phyloP scores from a whole-genome alignment of 2,113 vertebrate genomes.

The Aphelocoma coerulescens region DNA sequence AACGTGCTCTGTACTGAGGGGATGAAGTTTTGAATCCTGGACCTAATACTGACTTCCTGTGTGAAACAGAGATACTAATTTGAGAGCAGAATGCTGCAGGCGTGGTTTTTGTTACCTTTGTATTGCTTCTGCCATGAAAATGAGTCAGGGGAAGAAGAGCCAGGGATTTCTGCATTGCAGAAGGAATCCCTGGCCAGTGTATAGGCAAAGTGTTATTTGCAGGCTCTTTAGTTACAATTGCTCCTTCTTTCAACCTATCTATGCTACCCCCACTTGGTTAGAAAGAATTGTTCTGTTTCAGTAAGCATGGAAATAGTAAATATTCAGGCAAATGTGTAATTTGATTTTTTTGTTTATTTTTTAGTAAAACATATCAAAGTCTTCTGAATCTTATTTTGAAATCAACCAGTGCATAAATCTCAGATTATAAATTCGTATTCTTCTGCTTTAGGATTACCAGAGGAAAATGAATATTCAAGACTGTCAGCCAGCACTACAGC shows the following conservation, averaged over 20 bases:
- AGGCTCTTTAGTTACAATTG: background rate
- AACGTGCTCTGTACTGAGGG: background rate
- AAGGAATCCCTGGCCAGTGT: background rate
- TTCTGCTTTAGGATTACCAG: constrained; percentile 75
- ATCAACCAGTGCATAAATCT: background rate
- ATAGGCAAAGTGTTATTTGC: background rate
- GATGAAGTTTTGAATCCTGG: background rate
- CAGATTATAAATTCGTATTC: background rate
- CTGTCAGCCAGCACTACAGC: constrained; percentile 69
- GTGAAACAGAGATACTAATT: background rate
- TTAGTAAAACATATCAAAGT: background rate
- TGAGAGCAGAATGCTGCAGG: background rate
- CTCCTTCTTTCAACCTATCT: background rate
- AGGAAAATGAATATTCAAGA: constrained; percentile 84
- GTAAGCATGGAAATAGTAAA: background rate
- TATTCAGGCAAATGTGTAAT: background rate
- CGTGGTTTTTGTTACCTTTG: background rate
- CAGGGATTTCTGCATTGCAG: background rate
- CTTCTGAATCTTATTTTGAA: background rate
- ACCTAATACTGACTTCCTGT: background rate
- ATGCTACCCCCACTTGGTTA: background rate
- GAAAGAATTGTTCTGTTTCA: background rate
- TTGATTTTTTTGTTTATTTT: background rate
- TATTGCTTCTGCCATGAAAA: background rate
- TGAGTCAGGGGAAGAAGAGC: background rate